Conservation (phyloP, 2,888 invertebrate species). For the Lasiommata megera region DNA sequence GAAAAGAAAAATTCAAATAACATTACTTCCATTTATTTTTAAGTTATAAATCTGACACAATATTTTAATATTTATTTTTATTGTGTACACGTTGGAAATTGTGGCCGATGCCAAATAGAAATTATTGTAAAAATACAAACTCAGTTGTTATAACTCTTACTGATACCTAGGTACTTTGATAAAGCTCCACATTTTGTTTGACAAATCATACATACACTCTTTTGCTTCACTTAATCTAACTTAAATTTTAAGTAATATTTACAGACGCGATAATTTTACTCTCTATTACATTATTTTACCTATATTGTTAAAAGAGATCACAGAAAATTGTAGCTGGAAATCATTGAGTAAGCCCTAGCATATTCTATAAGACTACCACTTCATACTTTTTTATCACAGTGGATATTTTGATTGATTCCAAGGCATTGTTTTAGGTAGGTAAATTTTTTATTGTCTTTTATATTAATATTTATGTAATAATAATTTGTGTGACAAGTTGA, state of each 20-base stretch:
- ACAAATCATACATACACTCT: constrained; percentile 79
- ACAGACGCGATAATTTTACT: constrained; percentile 66
- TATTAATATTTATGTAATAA: constrained; percentile 22
- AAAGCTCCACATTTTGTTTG: constrained; percentile 81
- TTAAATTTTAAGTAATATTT: constrained; percentile 59
- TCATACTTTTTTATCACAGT: constrained; percentile 74
- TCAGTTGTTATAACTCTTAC: constrained; percentile 69
- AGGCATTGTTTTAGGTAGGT: constrained; percentile 61
- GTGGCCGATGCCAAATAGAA: constrained; percentile 65
- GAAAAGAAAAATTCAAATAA: constrained; percentile 38
- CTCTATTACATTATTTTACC: constrained; percentile 73
- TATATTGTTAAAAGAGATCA: constrained; percentile 81
- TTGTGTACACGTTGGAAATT: constrained; percentile 69
- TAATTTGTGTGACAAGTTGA: constrained; percentile 16
- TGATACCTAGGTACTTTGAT: constrained; percentile 78
- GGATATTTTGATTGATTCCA: constrained; percentile 64
- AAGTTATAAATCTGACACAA: constrained; percentile 74
- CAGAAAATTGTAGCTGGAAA: constrained; percentile 83
- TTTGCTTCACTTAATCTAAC: constrained; percentile 67
- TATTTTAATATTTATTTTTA: constrained; percentile 58
- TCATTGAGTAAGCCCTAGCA: constrained; percentile 76
- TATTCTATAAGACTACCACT: constrained; percentile 74
- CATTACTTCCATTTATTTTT: constrained; percentile 73
- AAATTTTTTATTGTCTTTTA: constrained; percentile 66
- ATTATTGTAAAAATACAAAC: constrained; percentile 80